These are phyloP conservation scores for Philereme transversata DNA, from an alignment of 2,888 invertebrate genomes.

Conservation along the genomic window DNA sequence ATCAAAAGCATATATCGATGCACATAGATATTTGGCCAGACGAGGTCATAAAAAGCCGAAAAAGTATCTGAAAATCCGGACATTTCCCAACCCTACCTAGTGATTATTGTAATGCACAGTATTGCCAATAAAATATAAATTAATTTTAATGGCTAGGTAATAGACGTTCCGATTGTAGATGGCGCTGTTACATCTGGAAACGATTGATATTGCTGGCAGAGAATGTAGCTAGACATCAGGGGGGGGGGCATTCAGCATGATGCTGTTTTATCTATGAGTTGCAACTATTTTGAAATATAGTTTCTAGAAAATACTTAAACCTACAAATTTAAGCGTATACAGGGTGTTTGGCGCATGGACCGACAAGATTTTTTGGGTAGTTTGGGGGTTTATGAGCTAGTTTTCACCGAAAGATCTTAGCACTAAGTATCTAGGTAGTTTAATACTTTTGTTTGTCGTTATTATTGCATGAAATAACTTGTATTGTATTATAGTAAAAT, in stretches of 20 bases:
- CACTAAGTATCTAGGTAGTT: too few relatives aligned
- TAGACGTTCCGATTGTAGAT: constrained; percentile 33
- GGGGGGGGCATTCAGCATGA: background rate
- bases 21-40: too few relatives aligned
- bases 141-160: constrained; percentile 38
- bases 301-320: too few relatives aligned
- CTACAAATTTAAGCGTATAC: too few relatives aligned
- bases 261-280: background rate
- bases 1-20: background rate
- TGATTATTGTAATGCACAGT: constrained; percentile 38
- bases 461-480: too few relatives aligned
- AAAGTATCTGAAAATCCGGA: constrained; percentile 2
- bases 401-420: too few relatives aligned
- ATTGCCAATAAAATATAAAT: constrained; percentile 34
- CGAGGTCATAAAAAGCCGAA: background rate
- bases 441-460: too few relatives aligned
- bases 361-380: too few relatives aligned
- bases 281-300: too few relatives aligned
- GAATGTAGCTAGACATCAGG: background rate
- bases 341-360: too few relatives aligned
- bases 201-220: constrained; percentile 8
- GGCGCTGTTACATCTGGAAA: constrained; percentile 3
- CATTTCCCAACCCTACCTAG: constrained; percentile 17
- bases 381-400: too few relatives aligned
- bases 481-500: too few relatives aligned